These are phyloP conservation scores for Hermaeophaga mercurialis DNA, from an alignment of 2,888 invertebrate genomes.

Conservation along the genomic window DNA sequence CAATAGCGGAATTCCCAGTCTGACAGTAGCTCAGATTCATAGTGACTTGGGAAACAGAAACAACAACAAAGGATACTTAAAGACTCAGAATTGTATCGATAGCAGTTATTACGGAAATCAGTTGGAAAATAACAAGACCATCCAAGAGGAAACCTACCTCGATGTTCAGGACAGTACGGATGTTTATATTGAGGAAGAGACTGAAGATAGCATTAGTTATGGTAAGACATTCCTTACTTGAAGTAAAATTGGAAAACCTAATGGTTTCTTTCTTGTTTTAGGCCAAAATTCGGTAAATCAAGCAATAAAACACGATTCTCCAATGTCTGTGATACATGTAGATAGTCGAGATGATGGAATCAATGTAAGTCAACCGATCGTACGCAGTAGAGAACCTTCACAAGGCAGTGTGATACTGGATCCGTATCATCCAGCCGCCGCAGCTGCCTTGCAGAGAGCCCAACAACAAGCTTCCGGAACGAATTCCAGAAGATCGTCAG, in stretches of 20 bases:
- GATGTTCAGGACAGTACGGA: conserved; percentile 58
- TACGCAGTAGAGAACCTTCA: conserved; percentile 52
- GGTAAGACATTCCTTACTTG: too few relatives aligned
- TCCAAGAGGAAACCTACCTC: conserved; percentile 37
- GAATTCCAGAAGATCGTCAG: conserved; percentile 42
- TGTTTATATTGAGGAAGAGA: conserved; percentile 57
- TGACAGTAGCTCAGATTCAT: conserved; percentile 48
- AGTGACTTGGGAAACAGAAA: conserved; percentile 36
- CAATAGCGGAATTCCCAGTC: conserved; percentile 36
- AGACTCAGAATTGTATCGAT: conserved; percentile 59
- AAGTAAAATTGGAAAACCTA: too few relatives aligned
- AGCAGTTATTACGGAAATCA: conserved; percentile 30
- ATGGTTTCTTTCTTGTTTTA: conserved; percentile 21
- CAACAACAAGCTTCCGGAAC: conserved; percentile 18
- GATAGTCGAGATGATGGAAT: conserved; percentile 50
- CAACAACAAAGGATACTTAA: conserved; percentile 36
- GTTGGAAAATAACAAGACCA: conserved; percentile 34
- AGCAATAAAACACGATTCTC: conserved; percentile 56
- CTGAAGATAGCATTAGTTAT: conserved; percentile 36
- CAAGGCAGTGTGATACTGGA: conserved; percentile 63
- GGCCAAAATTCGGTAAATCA: conserved; percentile 46
- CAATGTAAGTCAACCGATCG: conserved; percentile 46
- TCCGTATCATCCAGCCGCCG: conserved; percentile 58
- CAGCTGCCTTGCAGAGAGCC: conserved; percentile 21
- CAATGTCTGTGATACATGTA: conserved; percentile 58